phyloP scores from a whole-genome alignment of 2,797 vertebrate species.

The Acridotheres tristis region DNA sequence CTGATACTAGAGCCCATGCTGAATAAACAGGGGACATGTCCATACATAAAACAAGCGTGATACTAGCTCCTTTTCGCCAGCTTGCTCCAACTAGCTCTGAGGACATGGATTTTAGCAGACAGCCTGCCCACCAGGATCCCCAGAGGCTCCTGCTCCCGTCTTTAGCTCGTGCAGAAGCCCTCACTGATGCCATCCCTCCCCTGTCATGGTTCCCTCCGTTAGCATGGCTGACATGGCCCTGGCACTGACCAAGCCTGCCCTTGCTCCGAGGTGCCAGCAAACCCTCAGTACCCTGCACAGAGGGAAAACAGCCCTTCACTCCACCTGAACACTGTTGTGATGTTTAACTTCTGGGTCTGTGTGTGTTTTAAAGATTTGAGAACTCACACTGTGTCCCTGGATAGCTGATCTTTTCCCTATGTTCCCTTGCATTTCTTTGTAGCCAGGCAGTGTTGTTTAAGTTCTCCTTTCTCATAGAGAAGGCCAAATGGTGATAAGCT shows the following conservation, averaged over 20 bases:
- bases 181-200: neutral
- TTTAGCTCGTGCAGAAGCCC: rapidly evolving
- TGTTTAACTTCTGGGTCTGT: neutral
- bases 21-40: neutral
- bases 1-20: neutral
- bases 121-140: neutral
- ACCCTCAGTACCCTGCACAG: neutral
- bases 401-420: neutral
- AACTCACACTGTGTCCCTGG: rapidly evolving
- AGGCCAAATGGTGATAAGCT: neutral
- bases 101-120: neutral
- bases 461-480: neutral
- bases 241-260: neutral
- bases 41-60: neutral
- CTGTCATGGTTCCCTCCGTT: rapidly evolving
- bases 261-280: neutral
- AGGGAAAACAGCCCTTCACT: neutral
- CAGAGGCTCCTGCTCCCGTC: neutral
- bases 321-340: neutral
- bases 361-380: neutral
- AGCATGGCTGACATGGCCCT: neutral
- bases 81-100: neutral
- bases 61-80: neutral
- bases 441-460: neutral
- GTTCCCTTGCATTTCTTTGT: neutral